Conservation (phyloP, 2,113 vertebrate species). For the Maccullochella peelii region DNA sequence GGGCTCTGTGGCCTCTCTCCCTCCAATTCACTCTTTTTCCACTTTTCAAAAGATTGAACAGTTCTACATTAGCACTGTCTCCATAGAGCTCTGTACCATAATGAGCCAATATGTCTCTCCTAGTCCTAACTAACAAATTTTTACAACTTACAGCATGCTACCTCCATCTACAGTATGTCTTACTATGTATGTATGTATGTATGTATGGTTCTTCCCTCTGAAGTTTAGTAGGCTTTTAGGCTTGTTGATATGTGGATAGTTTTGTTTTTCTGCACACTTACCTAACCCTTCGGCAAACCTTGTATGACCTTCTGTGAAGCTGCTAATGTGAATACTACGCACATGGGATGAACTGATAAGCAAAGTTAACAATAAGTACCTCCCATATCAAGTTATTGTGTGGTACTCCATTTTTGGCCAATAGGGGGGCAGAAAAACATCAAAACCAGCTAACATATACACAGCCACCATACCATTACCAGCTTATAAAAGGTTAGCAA, state of each 20-base stretch:
- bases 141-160: not conserved
- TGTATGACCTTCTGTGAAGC: not conserved
- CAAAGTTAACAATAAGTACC: not conserved
- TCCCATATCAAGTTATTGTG: not conserved
- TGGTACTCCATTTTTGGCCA: no score
- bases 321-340: not conserved
- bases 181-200: not conserved
- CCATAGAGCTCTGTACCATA: slow-evolving; percentile 4
- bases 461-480: not conserved
- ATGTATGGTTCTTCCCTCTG: not conserved
- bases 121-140: not conserved
- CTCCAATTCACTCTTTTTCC: slow-evolving; percentile 38
- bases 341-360: not conserved
- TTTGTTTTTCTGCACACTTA: not conserved
- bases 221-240: not conserved
- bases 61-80: slow-evolving; percentile 3
- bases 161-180: not conserved
- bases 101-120: not conserved
- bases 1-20: slow-evolving; percentile 41
- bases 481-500: not conserved
- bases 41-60: slow-evolving; percentile 40
- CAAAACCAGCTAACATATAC: no score
- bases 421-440: no score
- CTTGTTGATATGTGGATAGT: not conserved
- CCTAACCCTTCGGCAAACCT: not conserved